Evolutionary conservation across 2,888 invertebrate genomes (phyloP), one percentile per base, ranked within the genome.

Genomic region (Cosmorhoe ocellata): DNA sequence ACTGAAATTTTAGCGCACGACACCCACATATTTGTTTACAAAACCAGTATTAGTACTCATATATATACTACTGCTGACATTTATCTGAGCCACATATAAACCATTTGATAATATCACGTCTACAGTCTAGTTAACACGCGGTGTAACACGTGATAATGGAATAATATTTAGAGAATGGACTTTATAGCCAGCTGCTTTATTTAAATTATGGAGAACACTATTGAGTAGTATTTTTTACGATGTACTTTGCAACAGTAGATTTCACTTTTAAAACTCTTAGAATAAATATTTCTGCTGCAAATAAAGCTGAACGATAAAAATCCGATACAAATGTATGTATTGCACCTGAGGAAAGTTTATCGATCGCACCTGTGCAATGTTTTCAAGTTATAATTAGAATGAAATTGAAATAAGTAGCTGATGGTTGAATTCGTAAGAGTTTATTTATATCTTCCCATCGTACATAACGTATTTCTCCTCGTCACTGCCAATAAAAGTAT

Each of bases 41-140:
- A 51, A 49, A 58, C 50, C 38, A 44, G 48, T 49, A 59, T 58
- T 34, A 38, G 38, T 71, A 74, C 74, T 74, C 65, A 66, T 71
- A n/a, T n/a, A n/a, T n/a, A n/a, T n/a, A n/a, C n/a, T n/a, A 69
- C 56, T 58, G 47, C 59, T 72, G 72, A 71, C 73, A 74, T 56
- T 71, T 68, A 66, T 61, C 63, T 63, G 64, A 57, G 58, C 64
- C 54, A 64, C 70, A 66, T 62, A 69, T 57, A 51, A 51, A 51
- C 40, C 46, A 30, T 51, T 47, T 54, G 43, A 55, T 57, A 43
- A 46, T 42, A 46, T 31, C 45, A 41, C 13, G 38, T 30, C 11
- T 12, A 46, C 42, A 30, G 28, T 51, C 18, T 45, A 33, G 38
- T 39, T 40, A 43, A 40, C 56, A 39, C 33, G 41, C 30, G 48